These are phyloP conservation scores for Neopelma chrysocephalum DNA, from an alignment of 2,797 vertebrate genomes.

Conservation along the genomic window DNA sequence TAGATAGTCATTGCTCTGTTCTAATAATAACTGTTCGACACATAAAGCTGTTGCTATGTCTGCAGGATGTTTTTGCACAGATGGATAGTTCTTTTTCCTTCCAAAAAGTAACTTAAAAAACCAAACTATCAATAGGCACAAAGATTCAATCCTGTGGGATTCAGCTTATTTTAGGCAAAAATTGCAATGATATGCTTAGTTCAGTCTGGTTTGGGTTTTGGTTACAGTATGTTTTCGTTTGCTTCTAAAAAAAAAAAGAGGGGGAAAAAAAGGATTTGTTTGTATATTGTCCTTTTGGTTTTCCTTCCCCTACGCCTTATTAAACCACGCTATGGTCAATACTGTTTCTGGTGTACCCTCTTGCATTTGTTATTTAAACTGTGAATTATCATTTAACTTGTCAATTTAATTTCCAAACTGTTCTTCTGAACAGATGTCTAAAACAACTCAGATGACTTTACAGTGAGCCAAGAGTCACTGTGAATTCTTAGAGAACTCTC, in stretches of 20 bases:
- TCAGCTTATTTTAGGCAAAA: conserved; percentile 40
- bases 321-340: background rate
- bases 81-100: conserved; percentile 48
- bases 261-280: background rate
- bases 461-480: background rate
- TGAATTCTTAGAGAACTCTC: conserved; percentile 1
- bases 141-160: conserved; percentile 5
- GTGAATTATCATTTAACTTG: background rate
- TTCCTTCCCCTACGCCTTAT: background rate
- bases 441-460: background rate
- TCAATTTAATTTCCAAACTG: background rate
- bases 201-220: conserved; percentile 23
- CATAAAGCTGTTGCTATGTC: conserved; percentile 53
- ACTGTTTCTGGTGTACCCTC: background rate
- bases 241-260: background rate
- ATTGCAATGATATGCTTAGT: background rate
- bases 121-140: conserved; percentile 5
- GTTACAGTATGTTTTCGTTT: background rate
- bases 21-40: conserved; percentile 54
- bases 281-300: background rate
- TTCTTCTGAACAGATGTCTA: conserved; percentile 7
- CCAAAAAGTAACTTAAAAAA: conserved; percentile 34
- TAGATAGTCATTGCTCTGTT: background rate
- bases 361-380: background rate
- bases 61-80: conserved; percentile 21